Conservation (phyloP, 2,888 invertebrate genomes). For the Boloria euphrosyne region DNA sequence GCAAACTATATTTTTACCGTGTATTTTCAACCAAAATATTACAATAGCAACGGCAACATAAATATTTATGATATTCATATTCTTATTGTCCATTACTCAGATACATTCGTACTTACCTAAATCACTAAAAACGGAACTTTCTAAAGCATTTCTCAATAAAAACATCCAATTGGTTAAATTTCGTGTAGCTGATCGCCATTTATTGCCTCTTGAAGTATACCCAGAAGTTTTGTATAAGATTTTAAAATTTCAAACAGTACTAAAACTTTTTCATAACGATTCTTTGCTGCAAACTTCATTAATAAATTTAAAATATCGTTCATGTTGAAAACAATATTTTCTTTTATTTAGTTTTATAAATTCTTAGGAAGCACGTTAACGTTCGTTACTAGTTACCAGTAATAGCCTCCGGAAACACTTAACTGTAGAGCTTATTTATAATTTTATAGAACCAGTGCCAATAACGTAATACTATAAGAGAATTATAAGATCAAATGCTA, state of each 20-base stretch:
- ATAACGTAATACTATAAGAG: neutral
- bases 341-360: slow-evolving; percentile 19
- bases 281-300: slow-evolving; percentile 22
- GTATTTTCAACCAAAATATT: too few relatives aligned
- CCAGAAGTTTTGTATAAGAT: slow-evolving; percentile 19
- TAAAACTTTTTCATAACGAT: slow-evolving; percentile 27
- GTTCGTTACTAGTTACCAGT: slow-evolving; percentile 17
- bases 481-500: neutral
- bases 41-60: too few relatives aligned
- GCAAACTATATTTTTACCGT: too few relatives aligned
- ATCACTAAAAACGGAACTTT: too few relatives aligned
- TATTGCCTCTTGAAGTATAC: slow-evolving; percentile 17
- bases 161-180: slow-evolving; percentile 4
- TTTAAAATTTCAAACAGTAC: slow-evolving; percentile 25
- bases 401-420: neutral
- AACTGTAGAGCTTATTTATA: slow-evolving; percentile 10
- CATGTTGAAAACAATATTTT: slow-evolving; percentile 22
- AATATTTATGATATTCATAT: too few relatives aligned
- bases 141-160: too few relatives aligned
- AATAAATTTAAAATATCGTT: slow-evolving; percentile 24
- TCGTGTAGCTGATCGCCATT: slow-evolving; percentile 9
- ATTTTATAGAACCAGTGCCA: slow-evolving; percentile 14
- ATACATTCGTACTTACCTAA: too few relatives aligned
- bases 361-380: slow-evolving; percentile 13
- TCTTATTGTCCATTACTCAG: too few relatives aligned